Evolutionary conservation across 2,888 invertebrate species (phyloP).

Genomic region (Agrochola lychnidis): DNA sequence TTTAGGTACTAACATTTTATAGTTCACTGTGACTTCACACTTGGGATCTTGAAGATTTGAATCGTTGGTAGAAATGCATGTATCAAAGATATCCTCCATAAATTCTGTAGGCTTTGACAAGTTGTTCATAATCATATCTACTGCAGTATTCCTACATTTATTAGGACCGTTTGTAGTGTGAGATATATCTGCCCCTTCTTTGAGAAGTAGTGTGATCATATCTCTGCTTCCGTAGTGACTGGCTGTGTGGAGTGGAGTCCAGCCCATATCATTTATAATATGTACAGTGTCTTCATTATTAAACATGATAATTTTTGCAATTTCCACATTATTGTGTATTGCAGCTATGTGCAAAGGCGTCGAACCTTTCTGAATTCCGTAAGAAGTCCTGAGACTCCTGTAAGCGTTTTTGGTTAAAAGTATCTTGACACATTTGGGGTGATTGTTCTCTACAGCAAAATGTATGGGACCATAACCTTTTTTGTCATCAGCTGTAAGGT

Average conservation of each 20-base stretch:
- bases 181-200: slow-evolving; percentile 78
- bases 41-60: slow-evolving; percentile 68
- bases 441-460: slow-evolving; percentile 66
- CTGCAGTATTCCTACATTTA: slow-evolving; percentile 73
- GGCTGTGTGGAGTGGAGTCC: slow-evolving; percentile 75
- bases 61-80: slow-evolving; percentile 82
- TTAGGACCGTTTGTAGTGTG: slow-evolving; percentile 36
- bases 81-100: slow-evolving; percentile 84
- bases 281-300: slow-evolving; percentile 77
- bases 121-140: slow-evolving; percentile 85
- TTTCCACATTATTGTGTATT: slow-evolving; percentile 74
- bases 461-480: slow-evolving; percentile 67
- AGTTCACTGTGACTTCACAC: slow-evolving; percentile 84
- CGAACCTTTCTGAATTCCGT: slow-evolving; percentile 67
- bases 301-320: slow-evolving; percentile 75
- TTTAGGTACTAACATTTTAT: slow-evolving; percentile 78
- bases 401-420: slow-evolving; percentile 66
- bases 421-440: slow-evolving; percentile 75
- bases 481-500: slow-evolving; percentile 66
- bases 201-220: slow-evolving; percentile 80
- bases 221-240: slow-evolving; percentile 80
- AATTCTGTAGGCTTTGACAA: slow-evolving; percentile 85
- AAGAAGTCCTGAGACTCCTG: slow-evolving; percentile 49
- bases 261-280: slow-evolving; percentile 49
- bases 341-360: slow-evolving; percentile 83